A percentile compares a stretch with the other conserved stretches of the same genome.
Evolutionary conservation across 2,888 invertebrate species (phyloP).

Genomic region (Dusona sp.): DNA sequence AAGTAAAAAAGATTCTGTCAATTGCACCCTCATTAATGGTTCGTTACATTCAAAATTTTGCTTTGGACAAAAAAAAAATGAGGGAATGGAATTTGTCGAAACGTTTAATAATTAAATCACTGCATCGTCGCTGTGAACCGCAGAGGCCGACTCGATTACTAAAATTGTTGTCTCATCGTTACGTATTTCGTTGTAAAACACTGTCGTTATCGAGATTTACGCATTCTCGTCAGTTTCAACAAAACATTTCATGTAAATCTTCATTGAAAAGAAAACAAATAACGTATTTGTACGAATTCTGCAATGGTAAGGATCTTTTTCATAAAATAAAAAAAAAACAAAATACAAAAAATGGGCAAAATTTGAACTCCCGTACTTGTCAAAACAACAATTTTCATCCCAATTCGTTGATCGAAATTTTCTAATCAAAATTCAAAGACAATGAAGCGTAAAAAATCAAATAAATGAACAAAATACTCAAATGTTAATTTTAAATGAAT

Average conservation of each 20-base stretch:
- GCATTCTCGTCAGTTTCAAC: neutral
- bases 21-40: neutral
- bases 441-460: neutral
- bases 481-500: neutral
- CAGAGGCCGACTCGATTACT: neutral
- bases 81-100: neutral
- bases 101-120: neutral
- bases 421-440: neutral
- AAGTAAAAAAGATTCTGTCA: too few species aligned
- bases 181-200: neutral
- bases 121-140: neutral
- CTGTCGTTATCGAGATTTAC: neutral
- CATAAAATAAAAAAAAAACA: neutral
- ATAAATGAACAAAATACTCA: neutral
- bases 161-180: constrained; percentile 8
- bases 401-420: neutral
- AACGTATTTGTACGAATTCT: neutral
- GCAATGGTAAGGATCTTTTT: neutral
- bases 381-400: too few species aligned
- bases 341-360: constrained; percentile 5
- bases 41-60: neutral
- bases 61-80: neutral
- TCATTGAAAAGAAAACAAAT: constrained; percentile 11
- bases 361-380: neutral
- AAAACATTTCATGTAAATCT: neutral